A percentile compares a stretch with the other conserved stretches of the same genome.
These are phyloP conservation scores for Lacerta agilis DNA, from an alignment of 2,797 vertebrate genomes.

Conservation along the genomic window DNA sequence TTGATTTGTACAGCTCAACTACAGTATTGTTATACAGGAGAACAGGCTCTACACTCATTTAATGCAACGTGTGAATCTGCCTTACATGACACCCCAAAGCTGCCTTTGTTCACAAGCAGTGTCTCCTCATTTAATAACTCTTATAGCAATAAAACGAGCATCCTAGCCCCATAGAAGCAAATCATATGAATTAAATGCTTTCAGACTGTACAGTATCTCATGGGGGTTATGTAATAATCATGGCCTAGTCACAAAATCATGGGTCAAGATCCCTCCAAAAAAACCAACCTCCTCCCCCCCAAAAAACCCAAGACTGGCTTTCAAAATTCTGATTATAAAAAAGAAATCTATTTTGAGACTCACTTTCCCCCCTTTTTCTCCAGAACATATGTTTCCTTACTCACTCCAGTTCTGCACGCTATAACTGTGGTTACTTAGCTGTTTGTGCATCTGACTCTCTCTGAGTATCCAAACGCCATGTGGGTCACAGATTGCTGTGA, in stretches of 20 bases:
- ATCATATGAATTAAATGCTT: background rate
- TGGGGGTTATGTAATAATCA: background rate
- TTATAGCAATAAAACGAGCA: slow-evolving; percentile 23
- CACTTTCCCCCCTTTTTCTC: background rate
- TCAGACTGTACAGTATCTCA: background rate
- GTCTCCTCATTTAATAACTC: background rate
- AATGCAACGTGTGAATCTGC: background rate
- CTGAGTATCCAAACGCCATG: background rate
- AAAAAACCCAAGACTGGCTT: background rate
- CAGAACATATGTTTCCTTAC: background rate
- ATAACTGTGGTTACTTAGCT: background rate
- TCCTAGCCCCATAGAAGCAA: background rate
- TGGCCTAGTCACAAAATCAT: background rate
- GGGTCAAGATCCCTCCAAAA: background rate
- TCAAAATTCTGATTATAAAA: background rate
- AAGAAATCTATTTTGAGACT: background rate
- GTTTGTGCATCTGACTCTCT: background rate
- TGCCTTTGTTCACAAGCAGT: background rate
- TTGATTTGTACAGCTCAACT: too few relatives aligned
- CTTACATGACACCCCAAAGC: slow-evolving; percentile 7
- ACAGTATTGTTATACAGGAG: too few relatives aligned
- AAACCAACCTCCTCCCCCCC: too few relatives aligned
- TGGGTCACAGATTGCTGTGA: background rate
- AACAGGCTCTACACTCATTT: too few relatives aligned
- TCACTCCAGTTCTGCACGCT: background rate